Conservation (phyloP, 1,140 invertebrate species). For the Papilio polytes region DNA sequence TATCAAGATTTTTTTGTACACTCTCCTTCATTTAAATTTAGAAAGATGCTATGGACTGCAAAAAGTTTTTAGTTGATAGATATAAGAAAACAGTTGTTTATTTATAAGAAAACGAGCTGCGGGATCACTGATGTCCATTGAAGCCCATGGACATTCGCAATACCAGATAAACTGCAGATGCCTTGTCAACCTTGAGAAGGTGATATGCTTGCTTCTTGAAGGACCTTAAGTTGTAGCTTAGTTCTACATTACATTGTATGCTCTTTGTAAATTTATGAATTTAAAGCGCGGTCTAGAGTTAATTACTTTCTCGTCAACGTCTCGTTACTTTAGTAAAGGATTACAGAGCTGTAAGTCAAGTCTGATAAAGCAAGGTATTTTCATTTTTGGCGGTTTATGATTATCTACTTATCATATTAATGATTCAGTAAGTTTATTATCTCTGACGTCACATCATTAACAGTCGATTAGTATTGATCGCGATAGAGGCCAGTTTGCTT, state of each 20-base stretch:
- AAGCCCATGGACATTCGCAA: no score
- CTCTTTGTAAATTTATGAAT: no score
- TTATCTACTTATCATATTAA: conserved; percentile 22
- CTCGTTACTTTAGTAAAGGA: neutral
- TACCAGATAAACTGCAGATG: no score
- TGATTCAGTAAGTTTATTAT: neutral
- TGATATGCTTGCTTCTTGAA: no score
- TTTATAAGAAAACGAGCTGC: no score
- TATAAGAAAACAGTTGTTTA: no score
- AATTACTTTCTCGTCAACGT: neutral
- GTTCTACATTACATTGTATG: no score
- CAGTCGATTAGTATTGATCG: neutral
- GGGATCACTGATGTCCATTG: no score
- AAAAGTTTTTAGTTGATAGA: neutral
- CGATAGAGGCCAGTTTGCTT: neutral
- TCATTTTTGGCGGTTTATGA: neutral
- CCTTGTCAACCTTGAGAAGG: no score
- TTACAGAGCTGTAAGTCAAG: neutral
- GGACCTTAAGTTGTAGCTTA: no score
- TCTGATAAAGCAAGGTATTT: neutral
- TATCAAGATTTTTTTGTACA: conserved; percentile 42
- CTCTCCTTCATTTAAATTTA: neutral
- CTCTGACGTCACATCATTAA: conserved; percentile 21
- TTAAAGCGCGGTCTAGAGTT: no score
- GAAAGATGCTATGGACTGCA: neutral